Evolutionary conservation across 2,797 vertebrate genomes (phyloP).

Genomic region (Falco concolor): DNA sequence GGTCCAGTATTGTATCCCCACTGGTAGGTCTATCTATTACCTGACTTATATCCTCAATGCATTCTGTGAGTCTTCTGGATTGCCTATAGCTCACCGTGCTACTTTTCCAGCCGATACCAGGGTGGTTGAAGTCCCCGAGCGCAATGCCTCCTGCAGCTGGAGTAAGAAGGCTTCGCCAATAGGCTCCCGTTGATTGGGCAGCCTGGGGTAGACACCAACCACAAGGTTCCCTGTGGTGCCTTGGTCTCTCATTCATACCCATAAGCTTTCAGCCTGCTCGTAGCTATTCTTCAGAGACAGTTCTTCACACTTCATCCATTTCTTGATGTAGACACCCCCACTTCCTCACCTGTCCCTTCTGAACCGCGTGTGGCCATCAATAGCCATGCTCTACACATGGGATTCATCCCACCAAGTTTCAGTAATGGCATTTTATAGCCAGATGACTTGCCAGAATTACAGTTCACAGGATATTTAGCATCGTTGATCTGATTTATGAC

Average conservation of each 20-base stretch:
- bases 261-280: background rate
- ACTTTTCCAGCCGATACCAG: too few relatives aligned
- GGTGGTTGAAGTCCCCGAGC: too few relatives aligned
- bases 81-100: too few relatives aligned
- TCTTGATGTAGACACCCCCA: background rate
- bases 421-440: background rate
- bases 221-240: background rate
- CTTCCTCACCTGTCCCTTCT: background rate
- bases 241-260: background rate
- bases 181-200: background rate
- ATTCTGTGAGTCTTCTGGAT: too few relatives aligned
- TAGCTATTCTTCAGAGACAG: background rate
- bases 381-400: background rate
- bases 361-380: background rate
- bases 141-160: too few relatives aligned
- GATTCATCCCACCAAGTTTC: background rate
- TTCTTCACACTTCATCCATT: background rate
- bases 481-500: background rate
- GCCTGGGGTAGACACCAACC: background rate
- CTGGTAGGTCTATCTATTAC: too few relatives aligned
- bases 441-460: background rate
- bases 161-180: background rate
- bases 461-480: background rate
- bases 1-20: too few relatives aligned
- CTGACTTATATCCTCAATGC: too few relatives aligned